Conservation (phyloP, 1,140 invertebrate genomes). For the Sinonovacula constricta region DNA sequence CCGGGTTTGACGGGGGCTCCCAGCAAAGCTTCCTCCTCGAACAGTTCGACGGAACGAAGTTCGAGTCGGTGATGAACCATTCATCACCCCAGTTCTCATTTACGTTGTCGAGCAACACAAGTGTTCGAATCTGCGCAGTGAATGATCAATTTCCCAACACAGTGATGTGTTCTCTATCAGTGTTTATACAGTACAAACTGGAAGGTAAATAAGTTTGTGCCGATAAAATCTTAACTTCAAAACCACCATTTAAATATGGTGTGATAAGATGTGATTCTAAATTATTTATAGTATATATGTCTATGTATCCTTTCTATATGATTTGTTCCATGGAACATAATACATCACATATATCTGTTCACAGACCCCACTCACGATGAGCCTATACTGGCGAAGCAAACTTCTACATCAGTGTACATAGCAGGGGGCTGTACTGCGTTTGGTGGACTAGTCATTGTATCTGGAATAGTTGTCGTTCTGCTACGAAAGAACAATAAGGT, state of each 20-base stretch:
- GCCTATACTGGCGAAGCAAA: conserved; percentile 1
- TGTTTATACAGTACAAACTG: background rate
- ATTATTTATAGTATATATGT: background rate
- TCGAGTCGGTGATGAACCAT: conserved; percentile 21
- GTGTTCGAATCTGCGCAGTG: conserved; percentile 52
- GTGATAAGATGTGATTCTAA: background rate
- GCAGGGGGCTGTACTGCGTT: conserved; percentile 33
- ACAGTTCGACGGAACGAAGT: conserved; percentile 5
- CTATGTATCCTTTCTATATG: background rate
- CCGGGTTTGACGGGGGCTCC: conserved; percentile 60
- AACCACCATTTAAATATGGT: background rate
- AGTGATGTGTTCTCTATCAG: conserved; percentile 32
- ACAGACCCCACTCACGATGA: background rate
- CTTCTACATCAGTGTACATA: conserved; percentile 17
- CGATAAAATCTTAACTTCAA: no score
- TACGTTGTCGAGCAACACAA: conserved; percentile 37
- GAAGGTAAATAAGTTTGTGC: conserved; percentile 2
- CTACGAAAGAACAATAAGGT: conserved; percentile 30
- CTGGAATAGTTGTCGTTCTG: conserved; percentile 9
- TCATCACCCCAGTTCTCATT: conserved; percentile 36
- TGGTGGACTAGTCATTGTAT: conserved; percentile 22
- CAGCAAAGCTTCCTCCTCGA: conserved; percentile 55
- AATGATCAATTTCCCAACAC: conserved; percentile 41
- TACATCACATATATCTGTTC: background rate
- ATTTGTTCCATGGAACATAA: background rate